Evolutionary conservation across 2,113 vertebrate species (phyloP).

Genomic region (Gadus macrocephalus): DNA sequence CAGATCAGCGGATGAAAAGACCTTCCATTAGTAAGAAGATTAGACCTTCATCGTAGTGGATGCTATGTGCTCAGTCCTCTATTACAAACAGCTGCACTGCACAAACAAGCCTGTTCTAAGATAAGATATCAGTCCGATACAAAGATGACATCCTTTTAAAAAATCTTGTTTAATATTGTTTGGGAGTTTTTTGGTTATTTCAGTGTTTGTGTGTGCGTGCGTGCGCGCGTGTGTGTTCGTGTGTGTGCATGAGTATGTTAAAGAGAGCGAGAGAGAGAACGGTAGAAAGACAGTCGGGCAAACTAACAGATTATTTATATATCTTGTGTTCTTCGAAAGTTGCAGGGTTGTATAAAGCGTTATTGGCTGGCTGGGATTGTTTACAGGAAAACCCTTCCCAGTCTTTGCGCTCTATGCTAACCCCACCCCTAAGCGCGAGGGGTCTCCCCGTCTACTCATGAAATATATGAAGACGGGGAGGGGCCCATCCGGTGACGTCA

Average conservation of each 20-base stretch:
- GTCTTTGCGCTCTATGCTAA: neutral
- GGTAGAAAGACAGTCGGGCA: too few species aligned
- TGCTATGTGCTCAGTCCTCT: constrained; percentile 31
- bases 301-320: too few species aligned
- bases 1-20: constrained; percentile 39
- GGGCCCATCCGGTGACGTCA: constrained; percentile 36
- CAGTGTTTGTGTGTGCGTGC: neutral
- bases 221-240: neutral
- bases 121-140: neutral
- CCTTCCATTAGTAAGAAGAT: constrained; percentile 63
- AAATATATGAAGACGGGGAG: constrained; percentile 27
- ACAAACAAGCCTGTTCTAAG: neutral
- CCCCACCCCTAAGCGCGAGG: constrained; percentile 57
- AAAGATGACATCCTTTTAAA: too few species aligned
- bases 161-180: too few species aligned
- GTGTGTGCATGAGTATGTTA: constrained; percentile 4
- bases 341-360: too few species aligned
- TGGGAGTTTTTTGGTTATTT: neutral
- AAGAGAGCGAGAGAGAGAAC: too few species aligned
- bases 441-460: constrained; percentile 37
- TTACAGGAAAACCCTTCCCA: neutral
- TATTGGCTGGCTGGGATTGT: too few species aligned
- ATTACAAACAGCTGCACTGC: neutral
- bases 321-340: too few species aligned
- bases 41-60: constrained; percentile 57